Base-by-base conservation (phyloP, 1,140 invertebrate genomes). In the Caenorhabditis latens region DNA sequence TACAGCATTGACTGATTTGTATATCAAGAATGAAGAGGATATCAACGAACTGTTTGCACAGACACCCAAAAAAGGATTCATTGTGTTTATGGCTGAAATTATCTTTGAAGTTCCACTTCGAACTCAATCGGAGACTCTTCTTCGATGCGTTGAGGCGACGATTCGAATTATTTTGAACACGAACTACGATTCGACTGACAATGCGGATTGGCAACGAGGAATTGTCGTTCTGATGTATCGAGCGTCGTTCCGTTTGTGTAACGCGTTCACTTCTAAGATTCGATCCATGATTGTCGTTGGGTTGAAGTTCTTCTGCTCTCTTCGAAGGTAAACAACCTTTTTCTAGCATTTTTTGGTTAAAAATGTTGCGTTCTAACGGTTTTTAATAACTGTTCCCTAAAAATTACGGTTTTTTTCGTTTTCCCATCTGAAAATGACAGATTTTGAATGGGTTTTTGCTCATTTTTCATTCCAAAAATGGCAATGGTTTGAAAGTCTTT, bases 261-360 rank as follows among this genome's bases (percentile, higher is more conserved):
- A 50, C 24, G 7, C 5, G 4, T 24, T 21, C 9, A 5, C 19
- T 4, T 16, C 71, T 0, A 21, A n/a, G 21, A 21, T 79, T 50
- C 71, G 71, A 9, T 46, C 40, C 42, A 50, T n/a, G 11, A 79
- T 79, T n/a, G 11, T 79, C 8, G 71, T 79, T 5, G 24, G 11
- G n/a, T 24, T 79, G 19, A 21, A 79, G 14, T 79, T 79, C 71
- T 79, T 79, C 46, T 50, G 46, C 71, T 79, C 71, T 4, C 11
- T 79, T 6, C 53, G 24, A 19, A 48, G 19, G 71, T 79, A 13
- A 79, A 46, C 24, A 53, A 53, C 32, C 2, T 32, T 32, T 2
- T 32, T 32, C 32, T 32, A 32, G 32, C 32, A 32, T 32, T 32
- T 32, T 32, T 2, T 1, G 32, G 32, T 32, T 0, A 32, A 32